Evolutionary conservation across 2,797 vertebrate genomes (phyloP).

Genomic region (Spinibarbus caldwelli): DNA sequence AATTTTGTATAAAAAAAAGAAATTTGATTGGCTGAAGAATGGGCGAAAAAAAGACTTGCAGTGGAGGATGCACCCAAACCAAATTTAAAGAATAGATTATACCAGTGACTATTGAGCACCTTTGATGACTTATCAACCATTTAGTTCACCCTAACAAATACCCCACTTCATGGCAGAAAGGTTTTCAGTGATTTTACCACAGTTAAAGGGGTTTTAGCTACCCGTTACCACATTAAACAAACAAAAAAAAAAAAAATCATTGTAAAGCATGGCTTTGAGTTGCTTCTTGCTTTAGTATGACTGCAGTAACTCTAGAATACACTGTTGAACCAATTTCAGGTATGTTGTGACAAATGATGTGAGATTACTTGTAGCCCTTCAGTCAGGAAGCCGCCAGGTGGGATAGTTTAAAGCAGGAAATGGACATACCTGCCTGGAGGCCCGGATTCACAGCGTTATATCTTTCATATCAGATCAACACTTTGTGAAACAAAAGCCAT

Average conservation of each 20-base stretch:
- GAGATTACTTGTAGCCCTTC: not conserved
- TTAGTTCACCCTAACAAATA: not conserved
- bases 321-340: constrained; percentile 1
- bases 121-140: not conserved
- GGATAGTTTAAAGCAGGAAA: constrained; percentile 53
- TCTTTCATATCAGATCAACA: constrained; percentile 50
- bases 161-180: not conserved
- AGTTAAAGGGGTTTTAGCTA: not conserved
- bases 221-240: not conserved
- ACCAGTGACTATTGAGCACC: not conserved
- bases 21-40: too few species aligned
- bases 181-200: not conserved
- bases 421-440: constrained; percentile 43
- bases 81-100: not conserved
- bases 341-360: constrained; percentile 36
- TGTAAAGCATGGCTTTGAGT: not conserved
- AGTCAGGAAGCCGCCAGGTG: constrained; percentile 45
- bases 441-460: constrained; percentile 6
- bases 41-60: not conserved
- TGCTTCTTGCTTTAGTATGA: not conserved
- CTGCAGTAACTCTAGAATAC: not conserved
- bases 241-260: not conserved
- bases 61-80: not conserved
- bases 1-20: not conserved
- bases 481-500: constrained; percentile 39